These are phyloP conservation scores for Manis javanica DNA, from an alignment of 2,797 vertebrate genomes.

Conservation along the genomic window DNA sequence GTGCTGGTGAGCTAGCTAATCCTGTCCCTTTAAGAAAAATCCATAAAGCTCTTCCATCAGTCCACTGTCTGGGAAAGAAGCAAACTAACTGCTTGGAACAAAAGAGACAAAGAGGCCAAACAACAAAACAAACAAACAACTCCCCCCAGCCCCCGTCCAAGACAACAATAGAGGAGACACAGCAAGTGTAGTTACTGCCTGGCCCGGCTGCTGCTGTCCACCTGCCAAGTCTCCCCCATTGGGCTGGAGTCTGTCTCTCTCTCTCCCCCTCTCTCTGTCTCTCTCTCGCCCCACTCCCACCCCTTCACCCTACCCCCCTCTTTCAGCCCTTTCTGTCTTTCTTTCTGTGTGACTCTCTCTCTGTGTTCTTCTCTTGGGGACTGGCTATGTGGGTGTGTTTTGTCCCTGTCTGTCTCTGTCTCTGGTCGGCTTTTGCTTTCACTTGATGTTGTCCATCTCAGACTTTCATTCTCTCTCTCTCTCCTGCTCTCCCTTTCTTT, in stretches of 20 bases:
- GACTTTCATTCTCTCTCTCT: neutral
- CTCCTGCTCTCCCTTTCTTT: neutral
- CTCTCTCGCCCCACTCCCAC: conserved; percentile 58
- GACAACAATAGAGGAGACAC: conserved; percentile 78
- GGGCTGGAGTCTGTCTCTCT: conserved; percentile 71
- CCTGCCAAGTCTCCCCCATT: conserved; percentile 78
- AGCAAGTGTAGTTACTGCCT: conserved; percentile 73
- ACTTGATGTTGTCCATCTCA: conserved; percentile 40
- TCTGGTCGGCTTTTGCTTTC: conserved; percentile 57
- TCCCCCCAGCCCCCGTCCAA: neutral
- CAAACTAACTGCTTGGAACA: conserved; percentile 81
- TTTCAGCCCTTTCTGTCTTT: conserved; percentile 64
- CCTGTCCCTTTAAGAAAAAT: conserved; percentile 81
- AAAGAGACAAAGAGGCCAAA: conserved; percentile 84
- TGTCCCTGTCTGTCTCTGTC: conserved; percentile 34
- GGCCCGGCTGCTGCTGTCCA: conserved; percentile 69
- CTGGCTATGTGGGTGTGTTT: conserved; percentile 52
- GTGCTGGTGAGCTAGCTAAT: conserved; percentile 18
- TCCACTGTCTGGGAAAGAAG: conserved; percentile 81
- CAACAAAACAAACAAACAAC: conserved; percentile 85
- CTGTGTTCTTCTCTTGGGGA: conserved; percentile 68
- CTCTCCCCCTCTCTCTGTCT: conserved; percentile 63
- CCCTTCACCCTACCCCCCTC: neutral
- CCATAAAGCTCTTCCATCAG: conserved; percentile 72
- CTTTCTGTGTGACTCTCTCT: conserved; percentile 63